Base-by-base conservation (phyloP, 2,888 invertebrate species). In the Auanema freiburgensis region DNA sequence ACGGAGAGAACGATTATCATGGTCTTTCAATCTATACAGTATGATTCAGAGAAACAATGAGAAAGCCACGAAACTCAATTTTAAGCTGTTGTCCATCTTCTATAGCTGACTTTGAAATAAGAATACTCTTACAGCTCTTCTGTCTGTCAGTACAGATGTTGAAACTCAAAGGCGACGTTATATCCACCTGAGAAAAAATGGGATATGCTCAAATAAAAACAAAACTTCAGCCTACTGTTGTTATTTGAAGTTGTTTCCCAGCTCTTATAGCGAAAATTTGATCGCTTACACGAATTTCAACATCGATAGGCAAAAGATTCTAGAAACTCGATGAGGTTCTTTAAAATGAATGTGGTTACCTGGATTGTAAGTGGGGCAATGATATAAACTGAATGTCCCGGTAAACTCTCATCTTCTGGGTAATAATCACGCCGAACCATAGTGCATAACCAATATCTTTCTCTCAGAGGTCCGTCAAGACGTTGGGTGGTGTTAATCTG, bases 311-410 rank as follows among this genome's bases (percentile, higher is more conserved):
- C 57, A 97, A 88, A 66, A 96, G 88, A 87, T 96, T 97, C 71
- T 90, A 89, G 3, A 96, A 10, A 8, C 3, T 2, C 3, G 10
- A 11, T 14, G 14, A 14, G 41, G 18, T 2, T 6, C 41, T 42
- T 33, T 33, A 8, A 10, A 54, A 42, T 54, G n/a, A n/a, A n/a
- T n/a, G 8, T 33, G 54, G 14, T 4, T 51, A 58, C 58, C 57
- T 70, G 71, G 0, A 76, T 84, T 16, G 90, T 85, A 18, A 97
- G 87, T 0, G 93, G 92, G 25, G 95, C 91, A 74, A 92, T 86
- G 52, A 98, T 86, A 2, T 90, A 89, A 66, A 97, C 89, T 16
- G 90, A 89, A 85, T 97, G 96, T 0, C 92, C 95, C 5, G 94
- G 92, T 68, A 92, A 88, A 4, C 66, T 33, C 44, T 74, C 69